Percentiles rank a stretch among this genome's conserved stretches.
Conservation (phyloP, 1,140 invertebrate species). For the Drosophila neocordata region DNA sequence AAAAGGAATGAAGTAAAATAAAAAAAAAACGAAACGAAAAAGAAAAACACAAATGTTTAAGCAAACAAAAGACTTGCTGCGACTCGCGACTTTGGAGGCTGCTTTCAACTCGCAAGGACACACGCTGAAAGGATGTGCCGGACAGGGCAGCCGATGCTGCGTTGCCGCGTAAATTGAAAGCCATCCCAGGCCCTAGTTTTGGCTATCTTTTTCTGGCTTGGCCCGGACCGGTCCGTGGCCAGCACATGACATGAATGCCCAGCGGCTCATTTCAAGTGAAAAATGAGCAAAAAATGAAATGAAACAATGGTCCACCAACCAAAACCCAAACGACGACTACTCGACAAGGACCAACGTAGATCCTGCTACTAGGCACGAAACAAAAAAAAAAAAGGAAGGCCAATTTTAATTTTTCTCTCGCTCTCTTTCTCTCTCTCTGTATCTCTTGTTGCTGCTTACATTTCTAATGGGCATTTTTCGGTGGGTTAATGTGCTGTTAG, state of each 20-base stretch:
- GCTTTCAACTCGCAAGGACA: slow-evolving; percentile 72
- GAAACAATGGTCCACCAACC: slow-evolving; percentile 64
- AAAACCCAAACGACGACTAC: neutral
- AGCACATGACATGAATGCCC: slow-evolving; percentile 73
- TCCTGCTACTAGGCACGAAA: slow-evolving; percentile 22
- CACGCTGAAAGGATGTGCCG: slow-evolving; percentile 73
- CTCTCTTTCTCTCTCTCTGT: neutral
- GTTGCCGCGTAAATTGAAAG: slow-evolving; percentile 74
- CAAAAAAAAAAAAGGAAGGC: slow-evolving; percentile 65
- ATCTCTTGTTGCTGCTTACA: slow-evolving; percentile 42
- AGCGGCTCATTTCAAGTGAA: slow-evolving; percentile 79
- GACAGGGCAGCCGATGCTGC: slow-evolving; percentile 15
- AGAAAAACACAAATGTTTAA: slow-evolving; percentile 51
- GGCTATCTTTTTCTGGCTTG: neutral
- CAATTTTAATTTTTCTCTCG: slow-evolving; percentile 81
- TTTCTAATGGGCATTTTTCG: slow-evolving; percentile 73
- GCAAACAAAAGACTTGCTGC: slow-evolving; percentile 70
- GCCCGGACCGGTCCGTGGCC: slow-evolving; percentile 11
- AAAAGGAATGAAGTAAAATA: neutral
- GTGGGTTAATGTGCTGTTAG: slow-evolving; percentile 80
- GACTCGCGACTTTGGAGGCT: slow-evolving; percentile 68
- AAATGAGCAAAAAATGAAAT: slow-evolving; percentile 80
- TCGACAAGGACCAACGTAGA: slow-evolving; percentile 33
- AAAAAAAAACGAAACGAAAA: slow-evolving; percentile 23
- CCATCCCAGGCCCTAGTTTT: slow-evolving; percentile 46